Evolutionary conservation across 2,888 invertebrate genomes (phyloP).

Genomic region (Leucania comma): DNA sequence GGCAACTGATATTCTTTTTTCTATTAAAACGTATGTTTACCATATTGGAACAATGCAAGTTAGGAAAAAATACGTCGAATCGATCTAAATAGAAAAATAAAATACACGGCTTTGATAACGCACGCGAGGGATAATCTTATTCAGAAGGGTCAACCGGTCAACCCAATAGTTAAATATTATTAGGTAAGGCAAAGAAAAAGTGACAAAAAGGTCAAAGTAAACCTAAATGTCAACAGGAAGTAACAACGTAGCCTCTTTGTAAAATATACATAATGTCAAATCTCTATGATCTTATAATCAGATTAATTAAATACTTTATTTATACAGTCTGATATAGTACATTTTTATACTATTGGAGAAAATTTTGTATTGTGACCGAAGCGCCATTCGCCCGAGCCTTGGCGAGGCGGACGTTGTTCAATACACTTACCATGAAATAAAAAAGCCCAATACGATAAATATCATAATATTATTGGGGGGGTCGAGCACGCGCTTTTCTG

Average conservation of each 20-base stretch:
- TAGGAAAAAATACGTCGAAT: neutral
- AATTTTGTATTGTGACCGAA: too few species aligned
- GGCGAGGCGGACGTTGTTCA: too few species aligned
- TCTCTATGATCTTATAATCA: neutral
- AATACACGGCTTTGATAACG: conserved; percentile 8
- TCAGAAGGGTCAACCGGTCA: conserved; percentile 27
- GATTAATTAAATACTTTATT: neutral
- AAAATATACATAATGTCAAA: neutral
- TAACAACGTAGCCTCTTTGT: neutral
- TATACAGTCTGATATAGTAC: too few species aligned
- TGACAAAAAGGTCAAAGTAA: conserved; percentile 19
- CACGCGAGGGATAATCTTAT: conserved; percentile 18
- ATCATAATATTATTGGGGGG: too few species aligned
- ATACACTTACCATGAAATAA: too few species aligned
- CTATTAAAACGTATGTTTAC: too few species aligned
- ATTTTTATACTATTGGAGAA: too few species aligned
- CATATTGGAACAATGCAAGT: neutral
- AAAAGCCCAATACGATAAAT: too few species aligned
- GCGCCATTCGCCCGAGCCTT: too few species aligned
- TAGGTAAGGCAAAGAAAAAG: conserved; percentile 6
- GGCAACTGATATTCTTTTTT: too few species aligned
- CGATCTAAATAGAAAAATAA: neutral
- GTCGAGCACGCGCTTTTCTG: too few species aligned
- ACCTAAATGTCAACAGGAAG: neutral
- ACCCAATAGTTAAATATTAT: conserved; percentile 27